These are phyloP conservation scores for Glomeris maerens DNA, from an alignment of 1,140 invertebrate species.

Conservation along the genomic window DNA sequence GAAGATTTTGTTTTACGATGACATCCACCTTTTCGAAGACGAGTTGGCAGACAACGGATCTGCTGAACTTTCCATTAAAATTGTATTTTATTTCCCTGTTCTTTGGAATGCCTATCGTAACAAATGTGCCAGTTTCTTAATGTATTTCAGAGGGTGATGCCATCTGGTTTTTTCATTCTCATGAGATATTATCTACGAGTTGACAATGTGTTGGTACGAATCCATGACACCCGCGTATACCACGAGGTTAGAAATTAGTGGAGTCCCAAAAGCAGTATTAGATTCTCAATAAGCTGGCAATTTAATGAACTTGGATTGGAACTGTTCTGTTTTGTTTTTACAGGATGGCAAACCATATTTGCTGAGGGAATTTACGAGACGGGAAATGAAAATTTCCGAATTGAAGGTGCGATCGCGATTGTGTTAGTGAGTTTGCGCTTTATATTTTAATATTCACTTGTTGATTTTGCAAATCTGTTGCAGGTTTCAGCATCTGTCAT, in stretches of 20 bases:
- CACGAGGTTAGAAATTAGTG: slow-evolving; percentile 43
- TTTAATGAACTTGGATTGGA: no score
- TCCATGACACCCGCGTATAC: slow-evolving; percentile 85
- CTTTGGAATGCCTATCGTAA: slow-evolving; percentile 9
- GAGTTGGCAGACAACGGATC: slow-evolving; percentile 96
- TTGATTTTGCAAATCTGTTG: no score
- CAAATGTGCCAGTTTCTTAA: slow-evolving; percentile 18
- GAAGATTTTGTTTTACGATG: slow-evolving; percentile 86
- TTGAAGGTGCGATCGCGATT: slow-evolving; percentile 22
- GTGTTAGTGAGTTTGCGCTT: no score
- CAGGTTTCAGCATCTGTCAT: no score
- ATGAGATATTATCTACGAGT: slow-evolving; percentile 84
- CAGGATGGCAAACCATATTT: slow-evolving; percentile 27
- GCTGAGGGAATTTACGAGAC: slow-evolving; percentile 29
- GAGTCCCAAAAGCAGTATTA: not conserved
- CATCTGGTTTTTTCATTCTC: slow-evolving; percentile 78
- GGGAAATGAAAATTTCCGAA: slow-evolving; percentile 22
- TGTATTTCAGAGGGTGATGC: slow-evolving; percentile 78
- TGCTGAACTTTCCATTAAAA: slow-evolving; percentile 77
- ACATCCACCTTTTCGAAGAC: slow-evolving; percentile 91
- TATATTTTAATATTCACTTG: no score
- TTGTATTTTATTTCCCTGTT: slow-evolving; percentile 54
- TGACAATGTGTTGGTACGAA: slow-evolving; percentile 73
- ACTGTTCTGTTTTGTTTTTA: slow-evolving; percentile 9
- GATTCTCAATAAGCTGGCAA: slow-evolving; percentile 1